Percentiles rank a stretch among this genome's conserved stretches.
These are phyloP conservation scores for Cebidichthys violaceus DNA, from an alignment of 2,113 vertebrate genomes.

Conservation along the genomic window DNA sequence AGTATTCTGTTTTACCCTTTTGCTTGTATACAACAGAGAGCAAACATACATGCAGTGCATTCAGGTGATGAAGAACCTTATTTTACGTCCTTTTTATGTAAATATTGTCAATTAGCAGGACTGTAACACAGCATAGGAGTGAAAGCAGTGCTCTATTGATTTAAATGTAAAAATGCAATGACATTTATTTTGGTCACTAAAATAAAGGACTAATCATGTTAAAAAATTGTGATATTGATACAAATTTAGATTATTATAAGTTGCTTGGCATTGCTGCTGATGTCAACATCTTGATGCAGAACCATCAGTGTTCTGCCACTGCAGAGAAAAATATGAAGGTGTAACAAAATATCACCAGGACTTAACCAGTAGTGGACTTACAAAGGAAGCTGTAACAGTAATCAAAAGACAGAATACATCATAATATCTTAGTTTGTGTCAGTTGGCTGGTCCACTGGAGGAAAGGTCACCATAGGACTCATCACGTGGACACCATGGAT, in stretches of 20 bases:
- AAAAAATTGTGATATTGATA: no score
- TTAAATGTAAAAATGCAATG: not conserved
- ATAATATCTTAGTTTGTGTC: not conserved
- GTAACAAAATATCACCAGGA: not conserved
- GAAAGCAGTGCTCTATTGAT: not conserved
- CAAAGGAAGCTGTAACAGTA: not conserved
- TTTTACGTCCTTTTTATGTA: no score
- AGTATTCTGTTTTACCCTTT: not conserved
- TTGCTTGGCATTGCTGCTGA: not conserved
- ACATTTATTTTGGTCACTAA: not conserved
- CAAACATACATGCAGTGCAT: no score
- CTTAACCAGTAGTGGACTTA: not conserved
- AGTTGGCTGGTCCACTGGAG: not conserved
- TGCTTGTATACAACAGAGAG: not conserved
- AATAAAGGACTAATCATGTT: no score
- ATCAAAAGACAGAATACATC: not conserved
- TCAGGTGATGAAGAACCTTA: no score
- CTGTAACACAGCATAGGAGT: not conserved
- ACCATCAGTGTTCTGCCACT: not conserved
- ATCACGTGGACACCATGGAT: not conserved
- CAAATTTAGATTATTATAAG: no score
- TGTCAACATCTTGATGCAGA: not conserved
- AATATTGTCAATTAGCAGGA: no score
- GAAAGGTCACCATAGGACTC: not conserved
- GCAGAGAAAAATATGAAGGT: not conserved